A percentile compares a stretch with the other conserved stretches of the same genome.
These are phyloP conservation scores for Clarias batrachus DNA, from an alignment of 2,113 vertebrate species.

Conservation along the genomic window DNA sequence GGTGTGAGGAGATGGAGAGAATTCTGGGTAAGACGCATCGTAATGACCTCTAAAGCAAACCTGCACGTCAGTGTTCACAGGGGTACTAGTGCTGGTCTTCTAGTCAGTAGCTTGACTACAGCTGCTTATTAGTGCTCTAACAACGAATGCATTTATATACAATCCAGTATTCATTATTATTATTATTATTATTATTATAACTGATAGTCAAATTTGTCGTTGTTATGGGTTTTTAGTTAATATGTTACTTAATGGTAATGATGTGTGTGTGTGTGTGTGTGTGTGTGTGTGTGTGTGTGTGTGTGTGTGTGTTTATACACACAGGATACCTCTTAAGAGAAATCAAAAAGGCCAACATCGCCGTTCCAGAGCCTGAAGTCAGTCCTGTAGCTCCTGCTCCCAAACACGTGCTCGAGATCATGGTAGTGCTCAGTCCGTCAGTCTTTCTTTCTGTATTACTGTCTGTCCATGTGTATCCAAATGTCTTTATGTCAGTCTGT, in stretches of 20 bases:
- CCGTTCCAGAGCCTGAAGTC: conserved; percentile 84
- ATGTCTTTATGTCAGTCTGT: neutral
- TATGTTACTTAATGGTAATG: neutral
- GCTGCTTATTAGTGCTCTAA: neutral
- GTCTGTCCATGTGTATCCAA: neutral
- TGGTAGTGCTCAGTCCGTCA: conserved; percentile 71
- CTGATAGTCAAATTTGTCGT: neutral
- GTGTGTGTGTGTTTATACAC: neutral
- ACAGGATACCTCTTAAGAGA: conserved; percentile 91
- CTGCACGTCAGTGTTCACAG: neutral
- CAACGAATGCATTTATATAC: neutral
- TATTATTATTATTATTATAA: neutral
- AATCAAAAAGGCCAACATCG: conserved; percentile 85
- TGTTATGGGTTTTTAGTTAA: neutral
- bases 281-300: conserved; percentile 9
- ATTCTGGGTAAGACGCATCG: conserved; percentile 80
- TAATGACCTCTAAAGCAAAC: neutral
- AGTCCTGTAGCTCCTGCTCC: conserved; percentile 86
- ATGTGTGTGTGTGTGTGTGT: neutral
- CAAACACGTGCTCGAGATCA: conserved; percentile 92
- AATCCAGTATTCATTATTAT: neutral
- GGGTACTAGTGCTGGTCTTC: neutral
- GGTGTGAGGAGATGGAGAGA: conserved; percentile 95
- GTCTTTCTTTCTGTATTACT: neutral
- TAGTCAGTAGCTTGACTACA: neutral